Base-by-base conservation (phyloP, 2,888 invertebrate species). In the Thereva unica region DNA sequence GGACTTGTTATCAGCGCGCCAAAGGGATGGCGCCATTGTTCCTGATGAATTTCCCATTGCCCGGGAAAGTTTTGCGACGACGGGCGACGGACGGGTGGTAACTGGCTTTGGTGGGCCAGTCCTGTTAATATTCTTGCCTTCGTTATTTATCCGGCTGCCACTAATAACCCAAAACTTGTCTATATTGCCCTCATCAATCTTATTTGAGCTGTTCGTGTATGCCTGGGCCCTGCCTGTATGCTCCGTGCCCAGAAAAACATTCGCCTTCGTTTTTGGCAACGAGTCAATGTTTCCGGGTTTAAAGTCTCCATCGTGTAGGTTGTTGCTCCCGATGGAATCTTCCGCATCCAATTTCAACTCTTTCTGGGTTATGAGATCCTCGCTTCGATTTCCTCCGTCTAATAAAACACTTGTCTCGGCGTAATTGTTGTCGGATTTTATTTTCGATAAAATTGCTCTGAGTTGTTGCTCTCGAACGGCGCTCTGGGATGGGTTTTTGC, bases 351-450 rank as follows among this genome's bases (percentile, higher is more conserved):
- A 34, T 34, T 47, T 38, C 12, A 59, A 59, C 59, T 59, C 47
- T 38, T 10, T 35, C 44, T 12, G 44, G 57, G 42, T 59, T 47
- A 47, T 45, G 59, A 45, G 47, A 35, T 35, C 59, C 45, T 37
- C 59, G 56, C 12, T 4, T 34, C 42, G 23, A 38, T 8, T 41
- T 53, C 52, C 52, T 66, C 59, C 57, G 52, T 45, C 55, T 9
- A 66, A 66, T 59, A 59, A 59, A 66, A 45, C 41, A 61, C 54
- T 59, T 66, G 69, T 71, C 70, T 69, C 70, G 69, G 69, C 69
- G 69, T 73, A 70, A 70, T 71, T 72, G 71, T 67, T 72, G 71
- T 68, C 67, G 56, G 72, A 64, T 54, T 64, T 64, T 54, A 64
- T 64, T 53, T 64, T 54, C 44, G 64, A 54, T 54, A 64, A 53